Base-by-base conservation (phyloP, 2,797 vertebrate species). In the Pseudomugil gertrudae region DNA sequence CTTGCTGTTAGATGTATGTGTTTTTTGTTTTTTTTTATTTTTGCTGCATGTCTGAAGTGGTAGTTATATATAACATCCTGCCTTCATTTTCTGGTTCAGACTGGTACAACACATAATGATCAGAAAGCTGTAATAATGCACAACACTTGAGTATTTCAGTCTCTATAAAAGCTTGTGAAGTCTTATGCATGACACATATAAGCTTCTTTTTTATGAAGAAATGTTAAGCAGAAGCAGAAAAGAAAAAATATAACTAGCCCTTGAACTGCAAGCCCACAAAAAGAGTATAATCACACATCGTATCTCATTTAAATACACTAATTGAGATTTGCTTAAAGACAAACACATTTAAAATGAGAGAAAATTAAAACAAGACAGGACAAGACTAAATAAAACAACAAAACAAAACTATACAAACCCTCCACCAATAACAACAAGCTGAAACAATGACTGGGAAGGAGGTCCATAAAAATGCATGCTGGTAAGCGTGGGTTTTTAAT, bases 221-320 rank as follows among this genome's bases (percentile, higher is more conserved):
- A 57, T 1, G 56, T 70, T 7, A n/a, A 23, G 24, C 30, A 53
- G 21, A 53, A 62, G 21, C 52, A 69, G 43, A 26, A 23, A 29
- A 56, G 1, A n/a, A 66, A 8, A 40, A 33, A 21, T 21, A 24
- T 8, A 6, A 43, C 51, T 40, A 36, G 19, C 26, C 57, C n/a
- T 58, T 66, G 15, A 27, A 52, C 5, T 14, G 2, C 26, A 48
- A 40, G 36, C 24, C 63, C 21, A 50, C 35, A 63, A 30, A 17
- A 40, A 40, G 17, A 40, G 17, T 40, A 4, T 5, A 17, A 17
- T 40, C n/a, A n/a, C n/a, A n/a, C n/a, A 6, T 40, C 17, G 13
- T 17, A 5, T 5, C 36, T 17, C 36, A 17, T 40, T 40, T 6
- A 40, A 40, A 40, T 17, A 2, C 15, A 40, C 36, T 14, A 13